Evolutionary conservation across 1,140 invertebrate species (phyloP).

Genomic region (Euwallacea fornicatus): DNA sequence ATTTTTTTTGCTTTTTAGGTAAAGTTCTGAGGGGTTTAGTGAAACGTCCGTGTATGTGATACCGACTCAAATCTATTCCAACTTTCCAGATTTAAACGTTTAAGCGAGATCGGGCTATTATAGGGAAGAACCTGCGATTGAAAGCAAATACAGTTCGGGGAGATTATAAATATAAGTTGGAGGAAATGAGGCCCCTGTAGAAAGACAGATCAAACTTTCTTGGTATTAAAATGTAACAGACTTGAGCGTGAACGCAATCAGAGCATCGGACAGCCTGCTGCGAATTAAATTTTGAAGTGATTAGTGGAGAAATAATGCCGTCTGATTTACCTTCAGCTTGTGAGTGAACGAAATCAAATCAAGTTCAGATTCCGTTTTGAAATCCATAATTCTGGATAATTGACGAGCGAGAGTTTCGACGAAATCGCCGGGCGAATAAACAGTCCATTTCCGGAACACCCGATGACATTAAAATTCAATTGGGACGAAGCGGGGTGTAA

Average conservation of each 20-base stretch:
- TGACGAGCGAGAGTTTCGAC: conserved; percentile 17
- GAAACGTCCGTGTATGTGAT: no score
- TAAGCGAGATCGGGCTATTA: no score
- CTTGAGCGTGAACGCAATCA: not conserved
- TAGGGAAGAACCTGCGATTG: no score
- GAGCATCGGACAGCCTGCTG: conserved; percentile 5
- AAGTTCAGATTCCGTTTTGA: conserved; percentile 23
- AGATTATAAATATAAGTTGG: no score
- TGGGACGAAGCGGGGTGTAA: conserved; percentile 43
- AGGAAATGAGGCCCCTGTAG: no score
- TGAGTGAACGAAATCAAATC: conserved; percentile 27
- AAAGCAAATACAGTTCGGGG: no score
- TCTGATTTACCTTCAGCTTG: conserved; percentile 5
- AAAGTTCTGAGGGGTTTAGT: conserved; percentile 21
- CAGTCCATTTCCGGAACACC: conserved; percentile 45
- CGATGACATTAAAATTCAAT: conserved; percentile 51
- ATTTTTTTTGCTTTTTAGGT: conserved; percentile 32
- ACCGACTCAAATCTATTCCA: no score
- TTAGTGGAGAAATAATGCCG: conserved; percentile 9
- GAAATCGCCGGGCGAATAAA: conserved; percentile 39
- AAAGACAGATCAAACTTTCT: no score
- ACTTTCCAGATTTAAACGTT: no score
- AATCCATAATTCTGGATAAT: conserved; percentile 37
- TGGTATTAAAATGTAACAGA: not conserved
- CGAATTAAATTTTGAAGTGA: conserved; percentile 5